Conservation (phyloP, 2,888 invertebrate species). For the Vandiemenella viatica region DNA sequence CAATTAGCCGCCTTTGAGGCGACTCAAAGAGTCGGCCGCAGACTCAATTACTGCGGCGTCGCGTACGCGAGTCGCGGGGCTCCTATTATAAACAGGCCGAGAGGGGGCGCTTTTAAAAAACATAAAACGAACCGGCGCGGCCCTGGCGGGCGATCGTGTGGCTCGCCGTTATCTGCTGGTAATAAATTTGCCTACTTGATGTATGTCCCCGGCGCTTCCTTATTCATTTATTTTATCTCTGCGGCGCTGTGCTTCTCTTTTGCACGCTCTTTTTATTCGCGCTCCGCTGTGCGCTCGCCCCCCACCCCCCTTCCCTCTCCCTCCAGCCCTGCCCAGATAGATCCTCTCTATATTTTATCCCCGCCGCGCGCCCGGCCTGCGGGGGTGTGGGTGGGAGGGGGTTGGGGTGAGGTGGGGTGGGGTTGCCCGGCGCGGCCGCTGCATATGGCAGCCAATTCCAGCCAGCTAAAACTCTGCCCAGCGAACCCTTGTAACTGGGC, state of each 20-base stretch:
- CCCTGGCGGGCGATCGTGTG: constrained; percentile 2
- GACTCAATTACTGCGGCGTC: too few relatives aligned
- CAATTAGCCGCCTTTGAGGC: too few relatives aligned
- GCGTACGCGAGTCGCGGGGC: too few relatives aligned
- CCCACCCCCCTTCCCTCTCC: not conserved
- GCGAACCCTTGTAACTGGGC: not conserved
- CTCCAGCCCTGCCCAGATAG: not conserved
- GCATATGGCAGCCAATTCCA: not conserved
- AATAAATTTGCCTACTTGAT: constrained; percentile 22
- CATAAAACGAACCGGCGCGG: constrained; percentile 10
- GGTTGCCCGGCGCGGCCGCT: not conserved
- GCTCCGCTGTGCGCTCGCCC: not conserved
- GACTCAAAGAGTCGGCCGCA: too few relatives aligned
- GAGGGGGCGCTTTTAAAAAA: constrained; percentile 10
- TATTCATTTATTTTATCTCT: constrained; percentile 15
- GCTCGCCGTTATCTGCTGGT: constrained; percentile 18
- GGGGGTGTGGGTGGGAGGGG: too few relatives aligned
- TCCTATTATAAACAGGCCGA: too few relatives aligned
- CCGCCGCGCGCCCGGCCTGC: not conserved
- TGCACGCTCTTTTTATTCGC: not conserved
- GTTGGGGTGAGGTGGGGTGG: too few relatives aligned
- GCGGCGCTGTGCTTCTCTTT: constrained; percentile 1
- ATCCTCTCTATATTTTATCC: not conserved
- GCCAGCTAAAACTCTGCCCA: not conserved
- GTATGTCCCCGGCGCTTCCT: constrained; percentile 18